Percentiles rank a stretch among this genome's conserved stretches.
These are phyloP conservation scores for Entomobrya proxima DNA, from an alignment of 2,888 invertebrate species.

Conservation along the genomic window DNA sequence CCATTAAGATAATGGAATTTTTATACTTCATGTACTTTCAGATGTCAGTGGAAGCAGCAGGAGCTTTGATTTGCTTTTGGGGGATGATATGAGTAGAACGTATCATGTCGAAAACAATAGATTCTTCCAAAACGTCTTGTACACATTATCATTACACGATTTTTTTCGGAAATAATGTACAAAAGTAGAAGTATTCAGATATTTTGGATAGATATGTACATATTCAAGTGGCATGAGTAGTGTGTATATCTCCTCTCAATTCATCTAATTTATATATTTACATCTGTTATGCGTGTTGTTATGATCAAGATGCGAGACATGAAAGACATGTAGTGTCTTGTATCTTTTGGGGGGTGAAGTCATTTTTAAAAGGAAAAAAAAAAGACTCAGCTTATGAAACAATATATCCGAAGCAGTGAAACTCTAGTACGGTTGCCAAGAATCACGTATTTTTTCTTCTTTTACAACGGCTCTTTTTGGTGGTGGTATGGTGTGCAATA, in stretches of 20 bases:
- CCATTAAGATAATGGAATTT: conserved; percentile 70
- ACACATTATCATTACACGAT: conserved; percentile 14
- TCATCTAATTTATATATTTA: not conserved
- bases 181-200: no score
- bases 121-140: conserved; percentile 32
- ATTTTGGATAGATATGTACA: not conserved
- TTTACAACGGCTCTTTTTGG: not conserved
- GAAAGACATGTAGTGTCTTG: not conserved
- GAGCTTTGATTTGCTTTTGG: conserved; percentile 63
- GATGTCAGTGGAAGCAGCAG: conserved; percentile 67
- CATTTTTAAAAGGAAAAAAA: conserved; percentile 1
- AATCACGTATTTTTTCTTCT: not conserved
- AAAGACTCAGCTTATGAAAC: not conserved
- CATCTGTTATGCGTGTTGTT: conserved; percentile 2
- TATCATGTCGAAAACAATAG: conserved; percentile 54
- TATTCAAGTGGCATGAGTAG: not conserved
- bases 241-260: not conserved
- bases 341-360: not conserved
- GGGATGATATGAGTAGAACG: not conserved
- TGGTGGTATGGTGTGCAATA: not conserved
- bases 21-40: conserved; percentile 59
- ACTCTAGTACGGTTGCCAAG: not conserved
- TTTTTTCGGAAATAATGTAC: not conserved
- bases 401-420: not conserved
- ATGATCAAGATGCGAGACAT: not conserved